phyloP scores from a whole-genome alignment of 2,113 vertebrate genomes.

The Tangachromis dhanisi region DNA sequence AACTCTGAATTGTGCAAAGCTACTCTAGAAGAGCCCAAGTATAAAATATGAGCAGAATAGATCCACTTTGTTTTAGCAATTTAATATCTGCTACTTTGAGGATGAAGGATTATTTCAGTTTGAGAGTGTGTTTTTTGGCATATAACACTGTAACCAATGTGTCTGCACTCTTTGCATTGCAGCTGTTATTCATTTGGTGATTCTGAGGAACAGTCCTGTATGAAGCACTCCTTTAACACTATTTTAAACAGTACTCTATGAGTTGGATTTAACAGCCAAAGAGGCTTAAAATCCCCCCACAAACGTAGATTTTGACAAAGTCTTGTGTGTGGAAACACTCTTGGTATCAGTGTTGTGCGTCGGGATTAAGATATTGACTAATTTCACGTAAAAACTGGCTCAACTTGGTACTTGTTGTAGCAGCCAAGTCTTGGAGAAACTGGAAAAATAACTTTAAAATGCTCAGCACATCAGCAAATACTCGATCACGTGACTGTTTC shows the following conservation, averaged over 20 bases:
- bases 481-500: rapidly evolving
- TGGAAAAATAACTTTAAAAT: not conserved
- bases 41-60: not conserved
- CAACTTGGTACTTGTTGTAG: not conserved
- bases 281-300: not conserved
- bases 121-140: not conserved
- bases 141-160: not conserved
- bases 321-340: not conserved
- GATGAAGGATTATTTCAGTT: not conserved
- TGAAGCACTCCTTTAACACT: not conserved
- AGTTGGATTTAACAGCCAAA: not conserved
- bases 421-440: not conserved
- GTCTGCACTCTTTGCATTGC: not conserved
- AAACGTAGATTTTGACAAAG: not conserved
- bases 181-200: not conserved
- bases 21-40: not conserved
- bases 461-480: not conserved
- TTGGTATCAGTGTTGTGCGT: not conserved
- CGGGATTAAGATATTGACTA: not conserved
- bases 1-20: not conserved
- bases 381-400: not conserved
- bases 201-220: not conserved
- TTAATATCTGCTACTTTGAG: not conserved
- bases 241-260: not conserved
- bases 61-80: not conserved